These are phyloP conservation scores for Prochilodus magdalenae DNA, from an alignment of 2,113 vertebrate species.

Conservation along the genomic window DNA sequence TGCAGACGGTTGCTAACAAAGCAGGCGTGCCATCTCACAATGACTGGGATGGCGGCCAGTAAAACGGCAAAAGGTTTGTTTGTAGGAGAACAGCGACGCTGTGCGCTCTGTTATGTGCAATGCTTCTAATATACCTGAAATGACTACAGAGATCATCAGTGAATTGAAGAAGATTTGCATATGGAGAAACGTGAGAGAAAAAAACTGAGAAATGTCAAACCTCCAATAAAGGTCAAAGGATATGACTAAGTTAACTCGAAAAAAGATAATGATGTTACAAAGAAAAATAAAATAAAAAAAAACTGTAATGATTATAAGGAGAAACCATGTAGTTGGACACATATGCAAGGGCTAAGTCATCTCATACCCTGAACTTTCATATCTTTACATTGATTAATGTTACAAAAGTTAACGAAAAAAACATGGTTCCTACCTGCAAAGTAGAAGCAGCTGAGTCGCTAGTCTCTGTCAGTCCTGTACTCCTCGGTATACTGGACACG, in stretches of 20 bases:
- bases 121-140: neutral
- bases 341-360: neutral
- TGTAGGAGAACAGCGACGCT: slow-evolving; percentile 15
- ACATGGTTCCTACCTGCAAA: slow-evolving; percentile 17
- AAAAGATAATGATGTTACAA: too few relatives aligned
- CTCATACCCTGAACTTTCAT: too few relatives aligned
- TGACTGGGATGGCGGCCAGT: neutral
- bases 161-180: neutral
- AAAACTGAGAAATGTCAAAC: too few relatives aligned
- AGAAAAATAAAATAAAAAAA: too few relatives aligned
- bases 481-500: slow-evolving; percentile 65
- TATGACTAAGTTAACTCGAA: too few relatives aligned
- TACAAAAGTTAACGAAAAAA: too few relatives aligned
- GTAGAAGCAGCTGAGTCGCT: slow-evolving; percentile 61
- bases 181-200: too few relatives aligned
- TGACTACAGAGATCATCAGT: too few relatives aligned
- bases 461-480: slow-evolving; percentile 58
- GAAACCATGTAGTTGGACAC: too few relatives aligned
- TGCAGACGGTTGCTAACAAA: neutral
- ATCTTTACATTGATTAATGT: too few relatives aligned
- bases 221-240: too few relatives aligned
- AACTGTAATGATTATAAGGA: too few relatives aligned
- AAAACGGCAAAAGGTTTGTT: neutral
- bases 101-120: neutral
- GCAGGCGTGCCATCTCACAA: neutral